Conservation (phyloP, 2,113 vertebrate genomes). For the Bos taurus region DNA sequence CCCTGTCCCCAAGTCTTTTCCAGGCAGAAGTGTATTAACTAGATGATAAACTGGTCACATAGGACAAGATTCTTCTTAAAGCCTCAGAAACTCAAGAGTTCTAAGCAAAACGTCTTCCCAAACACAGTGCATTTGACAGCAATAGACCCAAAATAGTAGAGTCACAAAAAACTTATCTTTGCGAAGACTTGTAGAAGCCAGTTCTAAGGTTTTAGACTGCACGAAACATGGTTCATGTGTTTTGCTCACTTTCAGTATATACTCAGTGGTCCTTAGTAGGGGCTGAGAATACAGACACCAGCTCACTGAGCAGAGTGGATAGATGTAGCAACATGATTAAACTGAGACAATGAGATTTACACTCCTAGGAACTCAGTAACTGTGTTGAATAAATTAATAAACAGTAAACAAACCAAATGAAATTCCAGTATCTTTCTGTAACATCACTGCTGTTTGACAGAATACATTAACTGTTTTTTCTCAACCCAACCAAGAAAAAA, state of each 20-base stretch:
- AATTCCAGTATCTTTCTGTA: not conserved
- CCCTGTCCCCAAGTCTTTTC: not conserved
- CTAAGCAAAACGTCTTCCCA: not conserved
- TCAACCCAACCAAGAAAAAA: not conserved
- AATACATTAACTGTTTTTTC: not conserved
- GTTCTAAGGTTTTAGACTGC: not conserved
- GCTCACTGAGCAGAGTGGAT: not conserved
- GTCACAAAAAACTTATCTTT: not conserved
- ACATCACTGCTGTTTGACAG: not conserved
- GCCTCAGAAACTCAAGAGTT: not conserved
- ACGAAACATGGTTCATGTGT: not conserved
- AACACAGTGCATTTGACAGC: not conserved
- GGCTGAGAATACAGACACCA: not conserved
- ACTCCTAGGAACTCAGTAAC: not conserved
- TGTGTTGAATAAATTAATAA: not conserved
- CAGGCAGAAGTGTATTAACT: not conserved
- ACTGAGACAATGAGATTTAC: not conserved
- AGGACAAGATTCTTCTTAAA: not conserved
- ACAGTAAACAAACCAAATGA: not conserved
- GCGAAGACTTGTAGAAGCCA: not conserved
- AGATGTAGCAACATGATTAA: not conserved
- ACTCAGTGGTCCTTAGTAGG: not conserved
- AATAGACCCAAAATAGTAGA: not conserved
- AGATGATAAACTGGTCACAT: not conserved
- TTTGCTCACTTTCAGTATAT: not conserved